Evolutionary conservation across 2,888 invertebrate genomes (phyloP), one percentile per base, ranked within the genome.

Genomic region (Synanthedon formicaeformis): DNA sequence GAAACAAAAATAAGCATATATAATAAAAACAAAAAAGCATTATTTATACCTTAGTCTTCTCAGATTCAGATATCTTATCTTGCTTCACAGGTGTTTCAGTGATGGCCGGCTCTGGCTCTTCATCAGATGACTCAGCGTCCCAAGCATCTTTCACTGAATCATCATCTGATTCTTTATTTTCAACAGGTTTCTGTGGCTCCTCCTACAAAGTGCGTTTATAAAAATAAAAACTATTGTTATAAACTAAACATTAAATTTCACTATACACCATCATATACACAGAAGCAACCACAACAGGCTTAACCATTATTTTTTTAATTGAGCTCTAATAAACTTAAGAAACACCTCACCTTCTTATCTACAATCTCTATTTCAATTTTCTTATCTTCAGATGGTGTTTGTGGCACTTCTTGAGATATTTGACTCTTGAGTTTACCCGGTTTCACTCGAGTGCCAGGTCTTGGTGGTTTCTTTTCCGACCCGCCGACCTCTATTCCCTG

Each of bases 401-500:
- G 65, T 27, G 89, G 88, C 13, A 85, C 73, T 59, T 91, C 91
- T 62, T 88, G 86, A 53, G 91, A 91, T 54, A 89, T 76, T 67
- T 92, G 91, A 54, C 88, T 88, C 69, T 93, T 93, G 58, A 92
- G 76, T 69, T 92, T 94, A 56, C 89, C 91, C 10, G 92, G 91
- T 67, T 92, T 90, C 58, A 94, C 83, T 72, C 95, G 89, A 4
- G 95, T 94, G 45, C 96, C 94, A 69, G 90, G 90, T 59, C 93
- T 77, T 1, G 87, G 82, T 18, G 90, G 89, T 65, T 81, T 89
- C 74, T 88, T 90, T 55, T 92, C 92, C 34, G 91, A 91, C 60
- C 92, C 92, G 0, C 95, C 95, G 56, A 96, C 87, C 69, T 93
- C 94, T 27, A 95, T 83, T 55, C 97, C 97, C 81, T 96, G 95